Evolutionary conservation across 2,888 invertebrate species (phyloP).

Genomic region (Melinaea marsaeus): DNA sequence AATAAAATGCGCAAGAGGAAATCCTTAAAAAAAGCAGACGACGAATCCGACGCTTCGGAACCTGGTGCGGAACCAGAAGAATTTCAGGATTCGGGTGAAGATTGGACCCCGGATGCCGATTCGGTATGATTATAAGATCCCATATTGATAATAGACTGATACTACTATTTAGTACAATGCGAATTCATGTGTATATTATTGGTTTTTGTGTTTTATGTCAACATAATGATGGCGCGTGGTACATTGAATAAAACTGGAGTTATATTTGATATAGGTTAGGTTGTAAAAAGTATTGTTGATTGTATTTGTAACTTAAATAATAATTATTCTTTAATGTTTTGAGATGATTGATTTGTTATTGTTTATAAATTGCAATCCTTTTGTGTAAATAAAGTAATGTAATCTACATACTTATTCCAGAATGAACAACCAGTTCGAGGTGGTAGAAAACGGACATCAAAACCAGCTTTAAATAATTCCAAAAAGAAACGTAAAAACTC

Average conservation of each 20-base stretch:
- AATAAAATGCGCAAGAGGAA: slow-evolving; percentile 69
- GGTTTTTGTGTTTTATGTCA: slow-evolving; percentile 15
- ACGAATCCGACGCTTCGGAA: slow-evolving; percentile 71
- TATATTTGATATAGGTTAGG: slow-evolving; percentile 30
- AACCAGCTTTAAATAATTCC: slow-evolving; percentile 57
- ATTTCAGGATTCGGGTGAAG: slow-evolving; percentile 76
- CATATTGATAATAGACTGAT: not conserved
- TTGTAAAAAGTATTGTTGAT: slow-evolving; percentile 7
- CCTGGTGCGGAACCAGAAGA: slow-evolving; percentile 71
- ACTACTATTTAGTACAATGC: not conserved
- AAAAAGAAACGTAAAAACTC: slow-evolving; percentile 73
- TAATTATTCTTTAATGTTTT: not conserved
- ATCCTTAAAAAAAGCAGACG: slow-evolving; percentile 66
- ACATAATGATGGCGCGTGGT: slow-evolving; percentile 33
- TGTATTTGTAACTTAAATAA: not conserved
- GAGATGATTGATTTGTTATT: not conserved
- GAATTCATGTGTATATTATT: slow-evolving; percentile 3
- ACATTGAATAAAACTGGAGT: slow-evolving; percentile 18
- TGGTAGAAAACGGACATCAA: slow-evolving; percentile 60
- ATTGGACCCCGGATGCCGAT: slow-evolving; percentile 77
- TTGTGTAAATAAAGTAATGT: not conserved
- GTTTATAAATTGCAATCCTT: not conserved
- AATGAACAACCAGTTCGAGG: slow-evolving; percentile 59
- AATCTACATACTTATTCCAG: slow-evolving; percentile 35
- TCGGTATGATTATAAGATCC: slow-evolving; percentile 49